These are phyloP conservation scores for Sminthopsis crassicaudata DNA, from an alignment of 2,113 vertebrate species.

Conservation along the genomic window DNA sequence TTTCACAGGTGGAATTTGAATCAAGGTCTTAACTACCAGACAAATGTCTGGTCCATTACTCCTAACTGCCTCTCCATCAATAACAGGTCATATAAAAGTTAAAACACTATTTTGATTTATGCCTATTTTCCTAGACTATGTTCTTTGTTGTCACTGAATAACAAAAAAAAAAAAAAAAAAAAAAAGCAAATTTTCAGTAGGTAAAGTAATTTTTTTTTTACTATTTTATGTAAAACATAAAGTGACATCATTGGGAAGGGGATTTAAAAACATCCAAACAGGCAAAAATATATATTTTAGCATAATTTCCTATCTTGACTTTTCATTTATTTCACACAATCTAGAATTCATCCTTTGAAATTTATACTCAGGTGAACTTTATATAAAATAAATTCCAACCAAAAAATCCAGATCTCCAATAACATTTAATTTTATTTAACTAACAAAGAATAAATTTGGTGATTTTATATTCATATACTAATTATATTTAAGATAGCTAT, in stretches of 20 bases:
- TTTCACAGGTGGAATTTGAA: neutral
- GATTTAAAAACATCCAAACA: neutral
- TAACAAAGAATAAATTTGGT: constrained; percentile 33
- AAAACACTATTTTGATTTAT: constrained; percentile 21
- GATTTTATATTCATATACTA: constrained; percentile 32
- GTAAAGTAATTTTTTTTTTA: constrained; percentile 51
- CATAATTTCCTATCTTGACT: constrained; percentile 35
- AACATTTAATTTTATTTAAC: constrained; percentile 53
- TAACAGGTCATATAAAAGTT: neutral
- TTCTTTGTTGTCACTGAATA: neutral
- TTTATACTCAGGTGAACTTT: constrained; percentile 45
- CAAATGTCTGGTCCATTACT: neutral
- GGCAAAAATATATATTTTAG: constrained; percentile 9
- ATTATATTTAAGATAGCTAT: neutral
- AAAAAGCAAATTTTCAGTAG: constrained; percentile 48
- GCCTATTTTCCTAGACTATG: neutral
- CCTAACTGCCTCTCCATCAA: neutral
- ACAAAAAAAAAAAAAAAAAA: neutral
- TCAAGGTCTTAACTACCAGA: neutral
- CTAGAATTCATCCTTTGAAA: constrained; percentile 62
- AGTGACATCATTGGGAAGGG: neutral
- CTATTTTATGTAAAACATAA: constrained; percentile 48
- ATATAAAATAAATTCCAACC: constrained; percentile 48
- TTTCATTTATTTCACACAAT: constrained; percentile 56
- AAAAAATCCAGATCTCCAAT: constrained; percentile 44